Conservation (phyloP, 1,140 invertebrate species). For the Drosophila seguyi region DNA sequence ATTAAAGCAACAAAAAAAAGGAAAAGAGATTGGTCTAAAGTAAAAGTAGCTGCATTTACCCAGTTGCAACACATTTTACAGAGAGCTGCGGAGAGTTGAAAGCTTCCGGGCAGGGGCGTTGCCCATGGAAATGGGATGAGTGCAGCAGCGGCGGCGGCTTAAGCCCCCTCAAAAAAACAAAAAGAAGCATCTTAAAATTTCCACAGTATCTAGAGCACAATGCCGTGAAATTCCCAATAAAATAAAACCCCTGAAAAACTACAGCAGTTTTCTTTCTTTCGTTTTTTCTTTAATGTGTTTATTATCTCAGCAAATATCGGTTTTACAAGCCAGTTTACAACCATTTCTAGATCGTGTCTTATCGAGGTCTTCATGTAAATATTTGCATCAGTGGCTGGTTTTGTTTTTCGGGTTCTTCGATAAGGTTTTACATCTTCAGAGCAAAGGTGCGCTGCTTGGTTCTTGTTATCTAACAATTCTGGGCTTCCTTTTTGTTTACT, state of each 20-base stretch:
- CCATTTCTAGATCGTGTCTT: constrained; percentile 36
- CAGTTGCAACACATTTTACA: constrained; percentile 49
- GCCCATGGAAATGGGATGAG: constrained; percentile 33
- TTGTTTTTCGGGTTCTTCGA: constrained; percentile 20
- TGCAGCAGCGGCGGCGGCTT: constrained; percentile 21
- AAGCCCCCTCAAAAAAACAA: constrained; percentile 17
- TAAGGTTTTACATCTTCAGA: constrained; percentile 16
- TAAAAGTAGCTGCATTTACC: constrained; percentile 65
- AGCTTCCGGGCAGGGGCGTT: constrained; percentile 64
- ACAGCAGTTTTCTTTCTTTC: constrained; percentile 1
- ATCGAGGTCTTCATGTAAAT: constrained; percentile 62
- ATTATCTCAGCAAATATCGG: constrained; percentile 34
- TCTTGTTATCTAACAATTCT: background rate
- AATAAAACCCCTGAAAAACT: background rate
- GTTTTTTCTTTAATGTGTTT: constrained; percentile 14
- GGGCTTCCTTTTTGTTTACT: background rate
- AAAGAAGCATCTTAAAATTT: constrained; percentile 16
- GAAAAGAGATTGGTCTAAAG: constrained; percentile 52
- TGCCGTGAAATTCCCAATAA: constrained; percentile 19
- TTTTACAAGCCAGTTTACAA: constrained; percentile 21
- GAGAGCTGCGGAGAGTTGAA: constrained; percentile 30
- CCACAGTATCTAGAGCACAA: constrained; percentile 30
- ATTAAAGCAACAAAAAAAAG: constrained; percentile 2
- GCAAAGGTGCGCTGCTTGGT: constrained; percentile 5
- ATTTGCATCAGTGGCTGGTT: constrained; percentile 56